Evolutionary conservation across 2,797 vertebrate species (phyloP).

Genomic region (Atherinosoma microstoma): DNA sequence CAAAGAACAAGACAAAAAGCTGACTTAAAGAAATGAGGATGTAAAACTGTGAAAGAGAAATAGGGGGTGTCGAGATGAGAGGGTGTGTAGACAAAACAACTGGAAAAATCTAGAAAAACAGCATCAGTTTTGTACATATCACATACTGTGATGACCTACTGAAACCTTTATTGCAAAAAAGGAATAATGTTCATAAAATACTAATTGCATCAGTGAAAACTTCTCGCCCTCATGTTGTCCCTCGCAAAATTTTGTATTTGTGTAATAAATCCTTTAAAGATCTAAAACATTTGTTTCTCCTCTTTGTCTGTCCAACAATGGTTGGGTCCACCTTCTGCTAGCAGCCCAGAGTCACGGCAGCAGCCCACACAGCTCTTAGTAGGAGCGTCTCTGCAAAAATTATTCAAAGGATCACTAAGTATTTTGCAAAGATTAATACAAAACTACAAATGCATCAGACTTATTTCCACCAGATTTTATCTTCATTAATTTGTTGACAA

Average conservation of each 20-base stretch:
- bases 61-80: constrained; percentile 25
- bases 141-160: no score
- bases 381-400: not conserved
- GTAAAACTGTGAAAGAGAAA: constrained; percentile 26
- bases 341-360: not conserved
- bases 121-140: constrained; percentile 14
- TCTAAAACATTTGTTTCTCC: not conserved
- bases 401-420: not conserved
- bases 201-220: no score
- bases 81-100: constrained; percentile 25
- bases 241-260: not conserved
- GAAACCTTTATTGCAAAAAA: no score
- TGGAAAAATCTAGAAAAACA: constrained; percentile 1
- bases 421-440: not conserved
- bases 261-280: not conserved
- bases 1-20: constrained; percentile 19
- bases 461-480: not conserved
- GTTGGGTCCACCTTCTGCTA: not conserved
- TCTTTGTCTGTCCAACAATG: not conserved
- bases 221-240: no score
- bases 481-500: not conserved
- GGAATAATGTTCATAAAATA: no score
- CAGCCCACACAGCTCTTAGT: not conserved
- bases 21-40: constrained; percentile 24
- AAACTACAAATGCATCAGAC: not conserved